Evolutionary conservation across 2,797 vertebrate species (phyloP).

Genomic region (Leptoclinus maculatus): DNA sequence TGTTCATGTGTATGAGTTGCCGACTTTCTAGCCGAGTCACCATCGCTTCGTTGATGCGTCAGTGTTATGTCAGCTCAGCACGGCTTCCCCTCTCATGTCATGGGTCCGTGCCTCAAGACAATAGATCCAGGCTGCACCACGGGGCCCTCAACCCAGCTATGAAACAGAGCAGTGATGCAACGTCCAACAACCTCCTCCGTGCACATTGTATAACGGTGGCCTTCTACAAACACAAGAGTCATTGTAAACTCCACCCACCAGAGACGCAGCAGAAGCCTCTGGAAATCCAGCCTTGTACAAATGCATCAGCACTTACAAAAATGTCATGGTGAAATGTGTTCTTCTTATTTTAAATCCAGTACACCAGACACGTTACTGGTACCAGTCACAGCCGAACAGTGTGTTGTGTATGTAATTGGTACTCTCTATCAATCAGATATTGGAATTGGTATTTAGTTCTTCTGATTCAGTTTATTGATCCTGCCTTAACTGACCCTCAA

Average conservation of each 20-base stretch:
- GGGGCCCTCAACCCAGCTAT: constrained; percentile 39
- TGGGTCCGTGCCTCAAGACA: constrained; percentile 62
- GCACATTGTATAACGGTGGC: constrained; percentile 32
- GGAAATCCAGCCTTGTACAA: constrained; percentile 9
- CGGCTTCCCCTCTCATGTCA: constrained; percentile 44
- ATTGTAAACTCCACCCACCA: constrained; percentile 19
- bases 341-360: background rate
- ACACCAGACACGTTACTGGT: background rate
- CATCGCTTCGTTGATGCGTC: constrained; percentile 37
- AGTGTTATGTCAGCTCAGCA: constrained; percentile 53
- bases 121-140: constrained; percentile 45
- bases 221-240: constrained; percentile 44
- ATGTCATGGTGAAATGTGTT: background rate
- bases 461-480: background rate
- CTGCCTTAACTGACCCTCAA: background rate
- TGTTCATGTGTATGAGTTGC: constrained; percentile 15
- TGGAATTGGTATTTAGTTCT: background rate
- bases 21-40: constrained; percentile 50
- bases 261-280: constrained; percentile 16
- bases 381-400: background rate
- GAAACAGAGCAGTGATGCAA: constrained; percentile 63
- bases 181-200: constrained; percentile 33
- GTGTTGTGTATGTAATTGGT: background rate
- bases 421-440: background rate
- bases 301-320: background rate